Evolutionary conservation across 2,888 invertebrate species (phyloP), one percentile per base, ranked within the genome.

Genomic region (Sarcophaga subvicina): DNA sequence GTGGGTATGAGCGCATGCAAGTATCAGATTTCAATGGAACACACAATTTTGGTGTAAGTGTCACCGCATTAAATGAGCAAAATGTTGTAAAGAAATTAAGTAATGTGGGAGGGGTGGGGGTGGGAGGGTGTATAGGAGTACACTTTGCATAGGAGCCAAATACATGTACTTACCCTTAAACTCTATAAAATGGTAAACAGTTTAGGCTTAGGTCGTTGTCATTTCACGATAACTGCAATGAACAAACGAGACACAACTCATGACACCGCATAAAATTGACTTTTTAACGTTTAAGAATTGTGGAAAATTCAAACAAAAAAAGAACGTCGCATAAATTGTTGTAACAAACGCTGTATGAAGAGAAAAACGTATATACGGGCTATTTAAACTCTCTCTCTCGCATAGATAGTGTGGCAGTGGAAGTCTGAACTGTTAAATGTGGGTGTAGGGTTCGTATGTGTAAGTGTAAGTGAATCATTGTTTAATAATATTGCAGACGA

Each of bases 211-310:
- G 81, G 81, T 84, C 71, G 78, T 79, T 76, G 86, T 72, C 80
- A 63, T 83, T 83, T 83, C 59, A 69, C 75, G 81, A 84, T 71
- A 83, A 86, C 81, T 83, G 77, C 72, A 83, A 83, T 81, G 81
- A 83, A 82, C 81, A 49, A 49, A 49, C 49, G 49, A 49, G 77
- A 79, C n/a, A 63, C 80, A 80, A 72, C 80, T 86, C 83, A 85
- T 87, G 86, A 86, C 78, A 82, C 87, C 86, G 83, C 88, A 88
- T 83, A 77, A 88, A 88, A 88, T 86, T 88, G 85, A 87, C 88
- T 88, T 87, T 37, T 85, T 78, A 87, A 88, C 86, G 85, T 88
- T 88, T 85, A 85, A 85, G 88, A 88, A 81, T 84, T 85, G 80
- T 71, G 76, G 67, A 64, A 75, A 86, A 79, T 12, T 12, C 14